A percentile compares a stretch with the other conserved stretches of the same genome.
phyloP scores from a whole-genome alignment of 1,140 invertebrate species.

The Cydia amplana region DNA sequence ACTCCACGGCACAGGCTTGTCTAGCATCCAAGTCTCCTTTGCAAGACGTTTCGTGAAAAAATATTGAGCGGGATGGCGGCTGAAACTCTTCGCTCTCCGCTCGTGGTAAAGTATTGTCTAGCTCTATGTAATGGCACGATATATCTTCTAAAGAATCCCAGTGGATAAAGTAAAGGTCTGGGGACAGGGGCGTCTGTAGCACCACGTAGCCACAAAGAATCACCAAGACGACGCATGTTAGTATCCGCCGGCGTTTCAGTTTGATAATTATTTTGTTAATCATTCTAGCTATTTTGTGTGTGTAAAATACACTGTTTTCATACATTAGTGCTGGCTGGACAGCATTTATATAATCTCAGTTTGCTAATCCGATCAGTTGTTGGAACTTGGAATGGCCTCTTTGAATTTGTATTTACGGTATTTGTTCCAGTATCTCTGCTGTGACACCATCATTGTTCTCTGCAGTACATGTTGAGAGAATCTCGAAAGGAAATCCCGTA shows the following conservation, averaged over 20 bases:
- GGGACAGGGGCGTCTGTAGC: not conserved
- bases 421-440: constrained; percentile 5
- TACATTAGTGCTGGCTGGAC: too few species aligned
- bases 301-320: too few species aligned
- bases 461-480: constrained; percentile 8
- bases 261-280: not conserved
- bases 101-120: constrained; percentile 39
- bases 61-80: constrained; percentile 67
- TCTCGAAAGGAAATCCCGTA: not conserved
- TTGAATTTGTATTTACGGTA: constrained; percentile 20
- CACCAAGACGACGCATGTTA: not conserved
- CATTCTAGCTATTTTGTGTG: constrained; percentile 4
- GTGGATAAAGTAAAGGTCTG: constrained; percentile 21
- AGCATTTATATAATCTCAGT: too few species aligned
- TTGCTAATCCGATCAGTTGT: too few species aligned
- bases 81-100: constrained; percentile 36
- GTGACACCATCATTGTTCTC: not conserved
- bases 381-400: constrained; percentile 1
- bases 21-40: constrained; percentile 65
- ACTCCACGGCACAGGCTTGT: constrained; percentile 82
- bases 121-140: constrained; percentile 45
- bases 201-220: not conserved
- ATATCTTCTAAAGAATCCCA: constrained; percentile 37
- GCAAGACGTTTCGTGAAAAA: constrained; percentile 82
- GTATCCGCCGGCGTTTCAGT: not conserved